phyloP scores from a whole-genome alignment of 2,888 invertebrate genomes.

The Pollenia griseotomentosa region DNA sequence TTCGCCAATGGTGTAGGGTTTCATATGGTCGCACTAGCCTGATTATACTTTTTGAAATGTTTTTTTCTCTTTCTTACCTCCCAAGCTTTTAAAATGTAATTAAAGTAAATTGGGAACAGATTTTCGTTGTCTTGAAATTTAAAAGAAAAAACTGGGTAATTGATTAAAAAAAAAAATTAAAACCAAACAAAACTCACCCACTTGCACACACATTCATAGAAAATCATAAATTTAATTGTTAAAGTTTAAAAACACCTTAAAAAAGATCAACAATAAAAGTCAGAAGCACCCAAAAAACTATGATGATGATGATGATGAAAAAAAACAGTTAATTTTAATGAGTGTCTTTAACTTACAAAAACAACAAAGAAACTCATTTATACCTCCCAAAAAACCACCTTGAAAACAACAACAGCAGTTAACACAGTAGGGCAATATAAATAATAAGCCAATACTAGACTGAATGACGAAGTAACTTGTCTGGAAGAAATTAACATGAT shows the following conservation, averaged over 20 bases:
- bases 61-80: slow-evolving; percentile 15
- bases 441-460: slow-evolving; percentile 5
- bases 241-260: slow-evolving; percentile 41
- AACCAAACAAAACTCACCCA: slow-evolving; percentile 21
- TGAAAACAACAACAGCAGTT: not conserved
- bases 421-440: not conserved
- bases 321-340: slow-evolving; percentile 60
- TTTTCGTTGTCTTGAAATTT: not conserved
- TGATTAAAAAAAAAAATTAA: slow-evolving; percentile 23
- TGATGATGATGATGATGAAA: slow-evolving; percentile 35
- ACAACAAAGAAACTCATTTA: slow-evolving; percentile 35
- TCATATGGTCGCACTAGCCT: no score
- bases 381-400: slow-evolving; percentile 21
- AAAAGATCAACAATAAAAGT: slow-evolving; percentile 25
- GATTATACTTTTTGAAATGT: no score
- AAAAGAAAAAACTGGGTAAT: slow-evolving; percentile 14
- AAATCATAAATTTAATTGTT: slow-evolving; percentile 19
- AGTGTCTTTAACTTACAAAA: slow-evolving; percentile 45
- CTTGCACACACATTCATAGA: not conserved
- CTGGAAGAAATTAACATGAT: slow-evolving; percentile 5
- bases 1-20: no score
- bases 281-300: slow-evolving; percentile 42
- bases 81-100: slow-evolving; percentile 58
- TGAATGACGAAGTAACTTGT: slow-evolving; percentile 23
- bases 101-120: slow-evolving; percentile 52